Evolutionary conservation across 2,888 invertebrate species (phyloP).

Genomic region (Tholera decimalis): DNA sequence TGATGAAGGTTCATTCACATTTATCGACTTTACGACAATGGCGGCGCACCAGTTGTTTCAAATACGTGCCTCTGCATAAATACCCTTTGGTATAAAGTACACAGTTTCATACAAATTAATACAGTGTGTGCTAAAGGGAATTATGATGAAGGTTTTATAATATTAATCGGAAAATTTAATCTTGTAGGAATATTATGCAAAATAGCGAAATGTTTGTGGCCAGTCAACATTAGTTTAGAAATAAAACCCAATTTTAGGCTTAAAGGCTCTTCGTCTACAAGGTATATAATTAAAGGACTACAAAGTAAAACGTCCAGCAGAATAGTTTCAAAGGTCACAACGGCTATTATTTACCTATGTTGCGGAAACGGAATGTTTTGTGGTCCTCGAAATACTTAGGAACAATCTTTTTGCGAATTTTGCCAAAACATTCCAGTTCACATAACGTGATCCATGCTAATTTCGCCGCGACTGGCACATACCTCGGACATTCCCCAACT

Average conservation of each 20-base stretch:
- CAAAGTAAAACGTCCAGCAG: neutral
- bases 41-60: constrained; percentile 24
- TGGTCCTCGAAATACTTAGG: no score
- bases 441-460: constrained; percentile 27
- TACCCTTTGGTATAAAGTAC: constrained; percentile 5
- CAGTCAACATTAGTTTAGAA: no score
- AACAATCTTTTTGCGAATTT: neutral
- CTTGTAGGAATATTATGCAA: neutral
- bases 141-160: neutral
- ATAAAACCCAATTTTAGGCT: neutral
- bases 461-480: constrained; percentile 23
- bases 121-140: constrained; percentile 4
- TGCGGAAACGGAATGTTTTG: no score
- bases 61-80: constrained; percentile 56
- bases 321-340: no score
- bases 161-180: constrained; percentile 16
- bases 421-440: neutral
- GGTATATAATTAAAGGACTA: neutral
- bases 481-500: constrained; percentile 28
- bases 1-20: constrained; percentile 43
- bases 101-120: constrained; percentile 35
- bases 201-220: no score
- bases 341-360: no score
- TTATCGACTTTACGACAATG: constrained; percentile 46
- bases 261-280: neutral